phyloP scores from a whole-genome alignment of 2,888 invertebrate species.

The Idaea aversata region DNA sequence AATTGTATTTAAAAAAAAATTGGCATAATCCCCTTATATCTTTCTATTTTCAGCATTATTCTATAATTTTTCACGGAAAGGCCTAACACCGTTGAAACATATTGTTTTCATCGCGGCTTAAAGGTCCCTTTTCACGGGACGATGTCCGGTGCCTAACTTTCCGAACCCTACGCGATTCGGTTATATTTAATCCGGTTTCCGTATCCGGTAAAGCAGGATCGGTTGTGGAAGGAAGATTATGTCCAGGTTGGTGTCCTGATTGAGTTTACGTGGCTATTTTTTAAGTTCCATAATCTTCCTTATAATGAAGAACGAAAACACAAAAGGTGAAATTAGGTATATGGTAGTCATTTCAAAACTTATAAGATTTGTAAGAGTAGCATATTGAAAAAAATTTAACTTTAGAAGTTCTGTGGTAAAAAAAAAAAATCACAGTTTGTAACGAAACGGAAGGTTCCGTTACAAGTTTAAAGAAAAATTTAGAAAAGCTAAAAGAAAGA shows the following conservation, averaged over 20 bases:
- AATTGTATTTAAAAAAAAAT: background rate
- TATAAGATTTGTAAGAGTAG: no score
- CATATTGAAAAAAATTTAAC: no score
- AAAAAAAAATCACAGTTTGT: no score
- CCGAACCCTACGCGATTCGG: background rate
- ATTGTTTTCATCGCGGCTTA: background rate
- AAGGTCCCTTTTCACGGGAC: background rate
- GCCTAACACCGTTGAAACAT: background rate
- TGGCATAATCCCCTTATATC: background rate
- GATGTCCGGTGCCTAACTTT: background rate
- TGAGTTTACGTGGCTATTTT: background rate
- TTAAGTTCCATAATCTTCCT: background rate
- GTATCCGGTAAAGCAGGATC: background rate
- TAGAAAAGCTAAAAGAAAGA: no score
- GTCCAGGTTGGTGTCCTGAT: background rate
- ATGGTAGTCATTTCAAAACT: no score
- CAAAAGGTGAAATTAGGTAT: no score
- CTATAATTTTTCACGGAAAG: background rate
- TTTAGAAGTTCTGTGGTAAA: no score
- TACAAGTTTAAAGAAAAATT: no score
- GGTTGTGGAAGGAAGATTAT: background rate
- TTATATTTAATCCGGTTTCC: conserved; percentile 1
- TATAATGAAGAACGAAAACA: no score
- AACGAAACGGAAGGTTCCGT: no score
- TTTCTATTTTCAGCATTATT: background rate